phyloP scores from a whole-genome alignment of 2,113 vertebrate species.

The Condylura cristata region DNA sequence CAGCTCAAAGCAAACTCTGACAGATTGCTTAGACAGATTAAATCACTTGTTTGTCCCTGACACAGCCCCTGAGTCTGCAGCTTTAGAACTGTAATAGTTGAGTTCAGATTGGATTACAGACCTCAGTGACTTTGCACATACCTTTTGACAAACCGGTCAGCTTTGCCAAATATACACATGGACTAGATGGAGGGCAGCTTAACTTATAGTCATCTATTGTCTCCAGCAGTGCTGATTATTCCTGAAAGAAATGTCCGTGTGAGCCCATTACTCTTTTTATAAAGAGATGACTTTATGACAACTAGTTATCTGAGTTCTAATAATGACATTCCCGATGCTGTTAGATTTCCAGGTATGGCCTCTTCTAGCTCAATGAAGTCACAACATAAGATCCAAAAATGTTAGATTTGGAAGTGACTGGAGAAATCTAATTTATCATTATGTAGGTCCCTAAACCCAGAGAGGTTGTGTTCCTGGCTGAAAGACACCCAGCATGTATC shows the following conservation, averaged over 20 bases:
- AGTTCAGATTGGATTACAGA: not conserved
- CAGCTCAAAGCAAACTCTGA: too few relatives aligned
- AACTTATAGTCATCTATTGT: slow-evolving; percentile 84
- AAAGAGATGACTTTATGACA: slow-evolving; percentile 85
- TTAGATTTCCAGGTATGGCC: not conserved
- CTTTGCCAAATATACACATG: not conserved
- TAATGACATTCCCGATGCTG: slow-evolving; percentile 73
- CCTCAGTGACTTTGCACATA: accelerated
- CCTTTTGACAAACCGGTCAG: not conserved
- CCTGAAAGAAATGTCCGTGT: slow-evolving; percentile 86
- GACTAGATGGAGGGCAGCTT: slow-evolving; percentile 81
- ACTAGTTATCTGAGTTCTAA: slow-evolving; percentile 88
- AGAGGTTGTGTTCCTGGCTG: not conserved
- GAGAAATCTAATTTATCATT: not conserved
- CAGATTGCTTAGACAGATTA: too few relatives aligned
- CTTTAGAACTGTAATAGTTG: accelerated
- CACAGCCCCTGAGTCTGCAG: too few relatives aligned
- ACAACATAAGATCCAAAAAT: not conserved
- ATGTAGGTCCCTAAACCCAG: not conserved
- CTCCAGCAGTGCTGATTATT: slow-evolving; percentile 86
- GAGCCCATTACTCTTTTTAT: slow-evolving; percentile 84
- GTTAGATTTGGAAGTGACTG: not conserved
- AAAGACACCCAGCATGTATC: not conserved
- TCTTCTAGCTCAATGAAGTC: not conserved
- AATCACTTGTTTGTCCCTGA: too few relatives aligned